Evolutionary conservation across 2,113 vertebrate species (phyloP), one percentile per base, ranked within the genome.

Genomic region (Anolis carolinensis): DNA sequence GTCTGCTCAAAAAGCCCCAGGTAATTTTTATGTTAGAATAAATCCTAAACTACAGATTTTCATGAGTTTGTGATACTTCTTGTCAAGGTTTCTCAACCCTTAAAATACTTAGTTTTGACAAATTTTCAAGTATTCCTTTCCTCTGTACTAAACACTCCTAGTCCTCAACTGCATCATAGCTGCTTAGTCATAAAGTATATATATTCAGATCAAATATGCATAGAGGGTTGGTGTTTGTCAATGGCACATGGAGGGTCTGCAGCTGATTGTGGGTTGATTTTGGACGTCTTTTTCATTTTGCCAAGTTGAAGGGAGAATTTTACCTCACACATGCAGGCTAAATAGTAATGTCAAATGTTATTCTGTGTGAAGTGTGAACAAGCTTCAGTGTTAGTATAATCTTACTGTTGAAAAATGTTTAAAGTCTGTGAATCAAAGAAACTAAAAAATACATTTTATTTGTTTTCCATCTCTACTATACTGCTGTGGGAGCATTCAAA

Each of bases 401-500:
- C 32, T 82, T 50, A 14, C 30, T 44, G 59, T 13, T 84, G 21
- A 14, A 44, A 39, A 30, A 50, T 76, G 76, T 1, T n/a, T 62
- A 48, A 18, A 30, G 13, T 9, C 32, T 74, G 55, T 74, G 72
- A 50, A 44, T 44, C 2, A 44, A 44, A 44, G 39, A 44, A 44
- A 44, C 39, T 2, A 44, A n/a, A 23, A 75, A 76, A 75, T 27
- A 48, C 39, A 48, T 34, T 70, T 81, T 2, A 1, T 76, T 63
- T 36, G 1, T 78, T 32, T 85, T 71, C 7, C 72, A 74, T 59
- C 1, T 5, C 1, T 82, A 73, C 62, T 74, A 6, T n/a, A 1
- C 55, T 27, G 2, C 14, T 86, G 18, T 89, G 76, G 85, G 68
- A 89, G 87, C 10, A 39, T 83, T 80, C 78, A 23, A 74, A 1